Percentiles rank a stretch among this genome's conserved stretches.
Evolutionary conservation across 1,140 invertebrate species (phyloP).

Genomic region (Drosophila kohkoa): DNA sequence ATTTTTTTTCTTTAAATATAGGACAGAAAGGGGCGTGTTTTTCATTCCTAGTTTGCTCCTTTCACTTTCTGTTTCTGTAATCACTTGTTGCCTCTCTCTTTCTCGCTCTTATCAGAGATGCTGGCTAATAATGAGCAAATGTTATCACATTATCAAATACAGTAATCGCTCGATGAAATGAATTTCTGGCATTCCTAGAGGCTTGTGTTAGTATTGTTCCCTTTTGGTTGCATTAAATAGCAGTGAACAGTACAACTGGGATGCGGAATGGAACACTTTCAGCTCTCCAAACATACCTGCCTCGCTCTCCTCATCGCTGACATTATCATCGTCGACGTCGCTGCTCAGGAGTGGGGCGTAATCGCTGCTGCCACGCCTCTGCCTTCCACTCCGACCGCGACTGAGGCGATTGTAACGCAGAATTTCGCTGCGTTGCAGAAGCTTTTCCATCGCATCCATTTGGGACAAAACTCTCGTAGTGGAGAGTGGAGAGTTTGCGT

Average conservation of each 20-base stretch:
- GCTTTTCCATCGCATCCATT: conserved; percentile 40
- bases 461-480: too few relatives aligned
- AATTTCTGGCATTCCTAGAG: too few relatives aligned
- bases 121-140: not conserved
- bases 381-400: not conserved
- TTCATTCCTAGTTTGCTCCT: not conserved
- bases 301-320: conserved; percentile 13
- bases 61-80: conserved; percentile 1
- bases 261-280: not conserved
- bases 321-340: conserved; percentile 34
- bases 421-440: conserved; percentile 12
- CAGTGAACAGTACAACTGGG: not conserved
- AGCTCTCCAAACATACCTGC: conserved; percentile 52
- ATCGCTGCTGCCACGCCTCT: conserved; percentile 26
- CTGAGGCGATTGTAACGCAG: not conserved
- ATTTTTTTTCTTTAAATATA: too few relatives aligned
- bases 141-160: not conserved
- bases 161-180: not conserved
- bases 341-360: conserved; percentile 55
- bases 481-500: not conserved
- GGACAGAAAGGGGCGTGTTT: too few relatives aligned
- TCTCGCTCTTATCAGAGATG: not conserved
- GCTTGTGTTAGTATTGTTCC: too few relatives aligned
- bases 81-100: not conserved
- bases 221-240: not conserved